Evolutionary conservation across 1,140 invertebrate species (phyloP).

Genomic region (Charaxes varanes): DNA sequence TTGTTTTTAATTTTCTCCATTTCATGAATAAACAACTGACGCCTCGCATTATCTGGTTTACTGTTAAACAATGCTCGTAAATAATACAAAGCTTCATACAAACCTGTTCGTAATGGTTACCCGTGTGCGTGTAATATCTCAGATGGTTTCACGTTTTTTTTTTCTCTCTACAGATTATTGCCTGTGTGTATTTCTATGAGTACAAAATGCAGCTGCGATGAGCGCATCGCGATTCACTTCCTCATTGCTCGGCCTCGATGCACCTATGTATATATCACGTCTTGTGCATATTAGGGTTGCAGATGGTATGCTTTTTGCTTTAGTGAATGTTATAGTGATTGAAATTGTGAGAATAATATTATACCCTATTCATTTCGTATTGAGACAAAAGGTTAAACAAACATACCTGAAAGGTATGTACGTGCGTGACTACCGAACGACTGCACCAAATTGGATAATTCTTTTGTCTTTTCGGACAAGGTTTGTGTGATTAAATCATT

Average conservation of each 20-base stretch:
- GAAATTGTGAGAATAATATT: too few species aligned
- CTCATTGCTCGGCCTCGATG: conserved; percentile 41
- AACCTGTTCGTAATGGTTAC: conserved; percentile 18
- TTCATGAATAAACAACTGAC: conserved; percentile 23
- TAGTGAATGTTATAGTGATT: too few species aligned
- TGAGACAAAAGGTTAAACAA: too few species aligned
- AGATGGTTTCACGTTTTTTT: conserved; percentile 32
- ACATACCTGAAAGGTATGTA: too few species aligned
- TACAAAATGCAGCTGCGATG: conserved; percentile 45
- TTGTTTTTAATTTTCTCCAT: too few species aligned
- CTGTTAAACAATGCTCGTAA: conserved; percentile 25
- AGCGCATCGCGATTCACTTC: conserved; percentile 37
- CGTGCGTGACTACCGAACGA: too few species aligned
- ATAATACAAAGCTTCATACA: conserved; percentile 13
- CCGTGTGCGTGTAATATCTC: conserved; percentile 20
- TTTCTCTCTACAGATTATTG: conserved; percentile 21
- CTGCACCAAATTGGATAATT: too few species aligned
- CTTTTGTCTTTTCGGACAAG: too few species aligned
- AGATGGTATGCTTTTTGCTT: too few species aligned
- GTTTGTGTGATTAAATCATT: too few species aligned
- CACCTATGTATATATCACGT: conserved; percentile 18
- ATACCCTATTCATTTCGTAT: too few species aligned
- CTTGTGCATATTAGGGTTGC: too few species aligned
- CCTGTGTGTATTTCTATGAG: conserved; percentile 31
- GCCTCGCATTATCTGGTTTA: conserved; percentile 23